phyloP scores from a whole-genome alignment of 2,797 vertebrate genomes.

The Bradypodion pumilum region DNA sequence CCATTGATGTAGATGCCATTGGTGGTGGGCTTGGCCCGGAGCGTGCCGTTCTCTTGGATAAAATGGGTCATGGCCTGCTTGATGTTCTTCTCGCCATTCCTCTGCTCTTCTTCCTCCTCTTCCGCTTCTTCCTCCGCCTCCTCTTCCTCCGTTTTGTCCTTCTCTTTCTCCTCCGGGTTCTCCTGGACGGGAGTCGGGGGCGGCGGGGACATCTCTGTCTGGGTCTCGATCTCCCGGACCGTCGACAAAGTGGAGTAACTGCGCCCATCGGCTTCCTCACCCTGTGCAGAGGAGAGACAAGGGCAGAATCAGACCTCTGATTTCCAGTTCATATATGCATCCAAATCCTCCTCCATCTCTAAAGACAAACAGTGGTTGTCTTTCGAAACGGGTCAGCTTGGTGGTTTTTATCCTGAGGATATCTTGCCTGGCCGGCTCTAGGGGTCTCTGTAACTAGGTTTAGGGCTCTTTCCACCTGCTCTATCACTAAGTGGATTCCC shows the following conservation, averaged over 20 bases:
- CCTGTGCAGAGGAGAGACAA: slow-evolving; percentile 51
- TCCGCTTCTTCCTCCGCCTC: slow-evolving; percentile 72
- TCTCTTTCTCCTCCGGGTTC: slow-evolving; percentile 58
- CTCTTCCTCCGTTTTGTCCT: slow-evolving; percentile 68
- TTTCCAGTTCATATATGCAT: too few species aligned
- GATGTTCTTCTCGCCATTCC: slow-evolving; percentile 82
- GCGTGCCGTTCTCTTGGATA: slow-evolving; percentile 82
- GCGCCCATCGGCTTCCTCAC: slow-evolving; percentile 76
- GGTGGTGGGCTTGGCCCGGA: slow-evolving; percentile 78
- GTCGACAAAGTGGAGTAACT: slow-evolving; percentile 89
- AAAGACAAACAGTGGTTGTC: too few species aligned
- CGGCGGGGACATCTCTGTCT: slow-evolving; percentile 80
- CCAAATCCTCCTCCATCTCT: too few species aligned
- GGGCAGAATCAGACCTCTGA: background rate
- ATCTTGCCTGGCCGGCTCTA: too few species aligned
- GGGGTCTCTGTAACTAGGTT: too few species aligned
- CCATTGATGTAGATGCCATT: slow-evolving; percentile 79
- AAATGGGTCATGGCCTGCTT: slow-evolving; percentile 85
- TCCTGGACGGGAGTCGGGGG: slow-evolving; percentile 67
- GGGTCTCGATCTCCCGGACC: slow-evolving; percentile 77
- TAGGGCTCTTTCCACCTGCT: too few species aligned
- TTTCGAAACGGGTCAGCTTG: too few species aligned
- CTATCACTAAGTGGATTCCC: too few species aligned
- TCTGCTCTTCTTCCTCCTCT: slow-evolving; percentile 64
- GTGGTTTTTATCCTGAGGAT: too few species aligned